Evolutionary conservation across 2,113 vertebrate genomes (phyloP), one percentile per base, ranked within the genome.

Genomic region (Onychostoma macrolepis): DNA sequence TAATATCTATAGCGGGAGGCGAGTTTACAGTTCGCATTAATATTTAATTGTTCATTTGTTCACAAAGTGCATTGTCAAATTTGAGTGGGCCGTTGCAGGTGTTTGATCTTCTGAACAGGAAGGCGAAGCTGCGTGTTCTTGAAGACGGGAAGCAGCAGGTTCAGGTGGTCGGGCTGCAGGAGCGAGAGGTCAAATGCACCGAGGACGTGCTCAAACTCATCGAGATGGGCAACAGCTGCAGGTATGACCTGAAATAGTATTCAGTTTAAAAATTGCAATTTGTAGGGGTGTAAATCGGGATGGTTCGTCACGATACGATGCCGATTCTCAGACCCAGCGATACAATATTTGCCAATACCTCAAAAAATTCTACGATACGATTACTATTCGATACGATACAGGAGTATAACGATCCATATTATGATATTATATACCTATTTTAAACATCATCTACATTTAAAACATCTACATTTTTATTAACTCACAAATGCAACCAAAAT

Each of bases 141-240:
- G 98, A 99, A 94, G 98, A 99, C 85, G 97, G 98, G 28, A 99
- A 99, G 94, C 98, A 99, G 93, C 98, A 99, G 93, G 98, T 99
- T 87, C 98, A 99, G 89, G 98, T 99, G 88, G 98, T 99, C 45
- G 98, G 98, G 41, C 94, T 99, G 77, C 98, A 99, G 88, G 98
- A 99, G 80, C 94, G 95, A 6, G 98, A 99, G 87, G 98, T 99
- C 77, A 98, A 96, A 87, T 98, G 97, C 93, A 98, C 98, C 8
- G 98, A 99, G 94, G 98, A 99, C 75, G 98, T 99, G 69, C 96
- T 99, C 83, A 98, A 98, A 82, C 97, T 99, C 86, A 99, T 99
- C 88, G 98, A 99, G 92, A 92, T 98, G 89, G 98, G 98, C 86
- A 99, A 99, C 96, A 98, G 97, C 92, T 99, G 98, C 97, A 98